phyloP scores from a whole-genome alignment of 2,797 vertebrate species.

The Smutsia gigantea region DNA sequence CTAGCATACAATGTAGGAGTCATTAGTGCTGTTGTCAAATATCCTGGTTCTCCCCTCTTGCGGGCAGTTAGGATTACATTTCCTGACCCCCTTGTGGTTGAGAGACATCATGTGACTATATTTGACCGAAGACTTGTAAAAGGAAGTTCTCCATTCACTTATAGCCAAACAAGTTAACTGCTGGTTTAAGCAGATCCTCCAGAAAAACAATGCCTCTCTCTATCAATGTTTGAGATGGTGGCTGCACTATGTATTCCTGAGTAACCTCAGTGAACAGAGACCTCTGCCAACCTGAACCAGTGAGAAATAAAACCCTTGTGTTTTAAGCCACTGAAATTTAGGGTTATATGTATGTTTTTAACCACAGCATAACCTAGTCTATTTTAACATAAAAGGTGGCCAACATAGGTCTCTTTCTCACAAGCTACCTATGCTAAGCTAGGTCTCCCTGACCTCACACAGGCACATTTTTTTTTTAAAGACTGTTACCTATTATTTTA shows the following conservation, averaged over 20 bases:
- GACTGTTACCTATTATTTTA: neutral
- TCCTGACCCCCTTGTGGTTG: neutral
- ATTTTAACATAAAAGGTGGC: neutral
- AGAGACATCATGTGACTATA: neutral
- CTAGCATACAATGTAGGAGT: neutral
- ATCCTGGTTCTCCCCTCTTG: neutral
- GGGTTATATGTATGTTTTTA: neutral
- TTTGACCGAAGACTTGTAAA: neutral
- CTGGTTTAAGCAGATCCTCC: neutral
- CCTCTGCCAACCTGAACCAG: neutral
- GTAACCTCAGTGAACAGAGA: neutral
- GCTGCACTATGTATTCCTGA: neutral
- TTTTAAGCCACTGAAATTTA: neutral
- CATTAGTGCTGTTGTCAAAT: neutral
- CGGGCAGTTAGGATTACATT: neutral
- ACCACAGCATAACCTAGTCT: neutral
- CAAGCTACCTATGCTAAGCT: neutral
- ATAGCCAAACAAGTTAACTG: neutral
- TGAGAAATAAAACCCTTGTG: neutral
- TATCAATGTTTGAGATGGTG: neutral
- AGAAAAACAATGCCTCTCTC: neutral
- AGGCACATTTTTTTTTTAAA: neutral
- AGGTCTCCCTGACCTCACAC: neutral
- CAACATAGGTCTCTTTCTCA: neutral
- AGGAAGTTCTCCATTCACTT: neutral